Conservation (phyloP, 2,113 vertebrate genomes). For the Chlorocebus sabaeus region DNA sequence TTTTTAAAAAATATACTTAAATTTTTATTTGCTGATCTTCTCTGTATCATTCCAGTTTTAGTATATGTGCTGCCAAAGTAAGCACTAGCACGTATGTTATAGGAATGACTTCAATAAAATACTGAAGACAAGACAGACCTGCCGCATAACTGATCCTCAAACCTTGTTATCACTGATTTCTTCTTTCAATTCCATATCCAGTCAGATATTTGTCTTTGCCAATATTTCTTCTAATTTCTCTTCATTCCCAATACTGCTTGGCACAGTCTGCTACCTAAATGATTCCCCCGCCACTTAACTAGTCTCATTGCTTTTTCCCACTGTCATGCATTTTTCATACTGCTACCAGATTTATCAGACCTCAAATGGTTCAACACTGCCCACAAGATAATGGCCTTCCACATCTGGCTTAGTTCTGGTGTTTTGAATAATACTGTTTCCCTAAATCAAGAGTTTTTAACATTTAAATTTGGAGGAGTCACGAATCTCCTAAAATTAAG, state of each 20-base stretch:
- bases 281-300: neutral
- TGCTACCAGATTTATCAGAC: neutral
- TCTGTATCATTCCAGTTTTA: too few species aligned
- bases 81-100: neutral
- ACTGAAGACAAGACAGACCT: neutral
- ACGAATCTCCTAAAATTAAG: neutral
- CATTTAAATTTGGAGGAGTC: neutral
- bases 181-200: neutral
- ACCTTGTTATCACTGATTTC: neutral
- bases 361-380: neutral
- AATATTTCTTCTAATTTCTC: neutral
- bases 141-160: neutral
- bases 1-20: too few species aligned
- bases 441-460: neutral
- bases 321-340: neutral
- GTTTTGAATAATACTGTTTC: neutral
- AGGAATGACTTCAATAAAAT: neutral
- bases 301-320: neutral
- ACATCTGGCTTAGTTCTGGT: neutral
- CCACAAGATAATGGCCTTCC: neutral
- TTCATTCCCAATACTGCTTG: neutral
- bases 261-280: neutral
- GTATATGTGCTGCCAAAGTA: too few species aligned
- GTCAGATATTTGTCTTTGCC: neutral
- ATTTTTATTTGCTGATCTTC: too few species aligned